Evolutionary conservation across 2,113 vertebrate genomes (phyloP), one percentile per base, ranked within the genome.

Genomic region (Serilophus lunatus): DNA sequence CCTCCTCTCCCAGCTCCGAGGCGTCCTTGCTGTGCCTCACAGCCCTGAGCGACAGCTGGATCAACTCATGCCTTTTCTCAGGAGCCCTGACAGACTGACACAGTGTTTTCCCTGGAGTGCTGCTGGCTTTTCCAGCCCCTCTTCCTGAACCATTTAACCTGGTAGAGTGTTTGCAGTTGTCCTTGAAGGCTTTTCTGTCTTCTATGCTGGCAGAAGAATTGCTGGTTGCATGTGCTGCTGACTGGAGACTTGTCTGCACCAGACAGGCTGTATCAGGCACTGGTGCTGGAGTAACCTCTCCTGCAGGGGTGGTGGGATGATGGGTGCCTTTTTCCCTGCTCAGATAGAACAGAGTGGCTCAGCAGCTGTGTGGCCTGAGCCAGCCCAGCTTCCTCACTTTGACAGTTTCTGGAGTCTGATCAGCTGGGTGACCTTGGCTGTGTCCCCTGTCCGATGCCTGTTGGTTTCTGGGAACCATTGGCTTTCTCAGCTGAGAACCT

Each of bases 51-150:
- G 0, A 87, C 94, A 95, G 92, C 95, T 97, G 95, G 69, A 89
- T 91, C 90, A 91, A 60, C 74, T 84, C 2, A 2, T 16, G 56
- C 50, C 74, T 94, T 95, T 97, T 96, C 95, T 78, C 93, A 96
- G 77, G 93, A 70, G 22, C 35, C 51, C 76, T 69, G 92, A 96
- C 9, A 29, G 77, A 44, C 47, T 47, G 71, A 54, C 2, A 1
- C 0, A 1, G 35, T 0, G 0, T 71, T 92, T 77, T 54, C 40
- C 25, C 1, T 16, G 29, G 22, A 93, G 45, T 0, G 0, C 28
- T 0, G 1, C 57, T 0, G 5, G 57, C 88, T 87, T 85, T 76
- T 90, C 64, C 75, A 57, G 33, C 70, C 60, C 25, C 38, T 83
- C 80, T 92, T 44, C 38, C 20, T 88, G 76, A 83, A 80, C 90